Percentiles rank a stretch among this genome's conserved stretches.
Conservation (phyloP, 2,888 invertebrate genomes). For the Phytoseiulus persimilis region DNA sequence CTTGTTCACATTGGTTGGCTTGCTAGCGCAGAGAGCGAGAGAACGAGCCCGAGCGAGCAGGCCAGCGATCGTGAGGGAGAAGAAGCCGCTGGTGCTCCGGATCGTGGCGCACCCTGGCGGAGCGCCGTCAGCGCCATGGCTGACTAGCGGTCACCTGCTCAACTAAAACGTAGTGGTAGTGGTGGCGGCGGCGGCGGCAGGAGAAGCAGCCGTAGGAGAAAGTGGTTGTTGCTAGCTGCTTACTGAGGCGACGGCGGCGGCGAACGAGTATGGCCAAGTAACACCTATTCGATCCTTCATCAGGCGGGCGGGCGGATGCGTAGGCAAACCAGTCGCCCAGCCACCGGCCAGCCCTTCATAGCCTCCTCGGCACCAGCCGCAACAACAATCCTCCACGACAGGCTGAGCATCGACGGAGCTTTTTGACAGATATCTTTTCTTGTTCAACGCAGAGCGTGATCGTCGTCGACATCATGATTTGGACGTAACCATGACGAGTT, state of each 20-base stretch:
- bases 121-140: background rate
- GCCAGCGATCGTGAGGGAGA: background rate
- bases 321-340: too few relatives aligned
- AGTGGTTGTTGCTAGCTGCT: background rate
- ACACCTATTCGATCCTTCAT: background rate
- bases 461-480: too few relatives aligned
- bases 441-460: too few relatives aligned
- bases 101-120: background rate
- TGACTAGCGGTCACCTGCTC: background rate
- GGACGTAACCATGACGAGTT: too few relatives aligned
- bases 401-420: too few relatives aligned
- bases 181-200: background rate
- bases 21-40: background rate
- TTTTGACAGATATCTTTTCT: too few relatives aligned
- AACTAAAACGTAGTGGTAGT: background rate
- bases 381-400: too few relatives aligned
- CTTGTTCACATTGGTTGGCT: background rate
- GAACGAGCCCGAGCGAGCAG: background rate
- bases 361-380: too few relatives aligned
- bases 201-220: background rate
- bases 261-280: background rate
- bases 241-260: too few relatives aligned
- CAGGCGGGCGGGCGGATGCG: background rate
- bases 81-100: background rate
- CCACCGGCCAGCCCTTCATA: too few relatives aligned